Evolutionary conservation across 2,888 invertebrate species (phyloP), one percentile per base, ranked within the genome.

Genomic region (Volucella zonaria): DNA sequence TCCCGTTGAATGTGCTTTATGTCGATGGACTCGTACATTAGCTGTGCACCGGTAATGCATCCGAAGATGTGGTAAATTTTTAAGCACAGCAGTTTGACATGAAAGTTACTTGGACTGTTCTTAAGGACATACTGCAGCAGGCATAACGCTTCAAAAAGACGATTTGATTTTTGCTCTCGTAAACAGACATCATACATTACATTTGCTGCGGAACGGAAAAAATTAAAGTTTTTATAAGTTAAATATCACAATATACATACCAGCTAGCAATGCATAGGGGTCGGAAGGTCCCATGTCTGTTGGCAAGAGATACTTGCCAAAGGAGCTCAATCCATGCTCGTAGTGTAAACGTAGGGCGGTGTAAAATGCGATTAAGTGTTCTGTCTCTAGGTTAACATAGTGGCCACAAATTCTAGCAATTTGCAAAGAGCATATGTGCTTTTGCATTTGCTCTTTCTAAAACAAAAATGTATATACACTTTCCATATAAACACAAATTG

Each of bases 1-100:
- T 98, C 97, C 90, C 98, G 93, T 92, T 98, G 98, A 88, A 98
- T 95, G 92, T 98, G 97, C 92, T 99, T 99, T 77, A 97, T 94
- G 89, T 98, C 98, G 89, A 99, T 92, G 70, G 94, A 94, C 87
- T 95, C 95, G 92, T 96, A 96, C 88, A 95, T 93, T 66, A 93
- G 93, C 88, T 95, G 95, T 42, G 97, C 96, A 1, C 95, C 95
- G 62, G 94, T 91, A 31, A 95, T 94, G 87, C 95, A 96, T 82
- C 97, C 97, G 93, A 92, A 88, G 90, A 92, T 89, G 90, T 96
- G 96, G 91, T 98, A 98, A 18, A 97, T 93, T 88, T 95, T 95
- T 71, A 98, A 93, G 8, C 97, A 94, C 54, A 98, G 92, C 87
- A 98, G 93, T 91, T 98, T 98, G 12, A 96, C 94, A 90, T 98